Evolutionary conservation across 1,140 invertebrate species (phyloP), one percentile per base, ranked within the genome.

Genomic region (Drosophila rufa): DNA sequence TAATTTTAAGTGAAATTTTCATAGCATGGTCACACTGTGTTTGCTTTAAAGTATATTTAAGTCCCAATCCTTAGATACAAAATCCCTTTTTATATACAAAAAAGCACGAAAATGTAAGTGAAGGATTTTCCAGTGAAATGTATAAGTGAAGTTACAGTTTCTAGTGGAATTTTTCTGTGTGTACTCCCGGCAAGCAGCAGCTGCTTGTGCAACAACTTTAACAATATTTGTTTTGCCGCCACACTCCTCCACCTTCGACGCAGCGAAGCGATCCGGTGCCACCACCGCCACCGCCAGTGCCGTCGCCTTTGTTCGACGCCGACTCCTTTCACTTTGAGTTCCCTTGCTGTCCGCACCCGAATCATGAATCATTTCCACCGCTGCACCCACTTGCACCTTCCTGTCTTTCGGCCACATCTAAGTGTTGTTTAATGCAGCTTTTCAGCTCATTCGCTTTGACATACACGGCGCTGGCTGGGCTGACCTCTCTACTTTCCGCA

Each of bases 191-290:
- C 27, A 65, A 33, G 65, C 62, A 64, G 62, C 75, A 59, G 61
- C 78, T 77, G 61, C 47, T 60, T 64, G 70, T 70, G 62, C 61
- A 78, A 78, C 71, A 90, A 79, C 66, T 90, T 80, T 81, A 90
- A 85, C 85, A 89, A 90, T 89, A 90, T 89, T 89, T 89, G 85
- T 60, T 81, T 82, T 90, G 75, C 81, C 71, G 69, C 74, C 75
- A 53, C 48, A 69, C 55, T 56, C 53, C 68, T 12, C 36, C 47
- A 19, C 42, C n/a, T 42, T 40, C 7, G 40, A 57, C 9, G 11
- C 48, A 19, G 48, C 66, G 67, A 62, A 82, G 50, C 30, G 50
- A 53, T 36, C 12, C 50, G 5, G 3, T 15, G 40, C 11, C 45
- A n/a, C 45, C 45, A 27, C 50, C 27, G 25, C 82, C 19, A 22